These are phyloP conservation scores for Columba janthina DNA, from an alignment of 2,113 vertebrate genomes.

Conservation along the genomic window DNA sequence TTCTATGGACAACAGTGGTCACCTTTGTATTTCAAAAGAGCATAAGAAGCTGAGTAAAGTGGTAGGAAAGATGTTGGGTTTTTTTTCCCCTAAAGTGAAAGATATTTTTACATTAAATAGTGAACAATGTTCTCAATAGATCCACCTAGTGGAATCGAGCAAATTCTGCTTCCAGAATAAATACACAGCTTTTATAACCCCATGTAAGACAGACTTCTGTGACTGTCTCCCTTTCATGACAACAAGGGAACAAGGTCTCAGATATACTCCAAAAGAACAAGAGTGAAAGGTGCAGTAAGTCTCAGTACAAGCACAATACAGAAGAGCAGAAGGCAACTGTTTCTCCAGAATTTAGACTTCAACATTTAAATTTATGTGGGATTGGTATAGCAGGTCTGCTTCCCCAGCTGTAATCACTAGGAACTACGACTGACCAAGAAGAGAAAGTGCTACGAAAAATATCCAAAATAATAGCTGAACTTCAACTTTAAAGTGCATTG, in stretches of 20 bases:
- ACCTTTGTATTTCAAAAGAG: not conserved
- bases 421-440: not conserved
- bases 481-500: not conserved
- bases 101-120: not conserved
- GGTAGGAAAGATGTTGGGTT: not conserved
- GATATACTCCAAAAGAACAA: not conserved
- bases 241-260: not conserved
- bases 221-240: not conserved
- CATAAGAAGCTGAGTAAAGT: not conserved
- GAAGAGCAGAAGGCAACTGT: slow-evolving; percentile 7
- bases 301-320: not conserved
- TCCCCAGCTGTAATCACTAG: not conserved
- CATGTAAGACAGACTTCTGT: not conserved
- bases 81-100: not conserved
- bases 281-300: not conserved
- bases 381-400: not conserved
- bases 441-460: not conserved
- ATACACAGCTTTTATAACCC: slow-evolving; percentile 24
- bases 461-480: not conserved
- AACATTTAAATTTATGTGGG: not conserved
- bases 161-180: slow-evolving; percentile 53
- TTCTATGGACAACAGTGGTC: not conserved
- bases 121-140: slow-evolving; percentile 55
- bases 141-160: slow-evolving; percentile 47
- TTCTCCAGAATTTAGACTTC: not conserved